Evolutionary conservation across 2,888 invertebrate species (phyloP), one percentile per base, ranked within the genome.

Genomic region (Hirtodrosophila confusa): DNA sequence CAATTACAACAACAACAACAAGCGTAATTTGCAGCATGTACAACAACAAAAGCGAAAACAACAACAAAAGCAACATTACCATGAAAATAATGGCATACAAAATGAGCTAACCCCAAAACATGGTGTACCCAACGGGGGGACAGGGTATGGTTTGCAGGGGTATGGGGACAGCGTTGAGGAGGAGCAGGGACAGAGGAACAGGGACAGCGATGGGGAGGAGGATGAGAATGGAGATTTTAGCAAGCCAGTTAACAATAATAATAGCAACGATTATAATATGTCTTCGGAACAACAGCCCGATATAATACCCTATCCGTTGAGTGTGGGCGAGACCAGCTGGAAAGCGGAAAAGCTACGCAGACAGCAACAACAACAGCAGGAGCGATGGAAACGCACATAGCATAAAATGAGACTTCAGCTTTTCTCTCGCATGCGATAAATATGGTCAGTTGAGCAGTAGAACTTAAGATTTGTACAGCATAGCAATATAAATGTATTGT

Each of bases 301-400:
- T 67, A 89, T 89, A 23, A 90, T 89, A 83, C 89, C 89, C 61
- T 89, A 89, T 84, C 90, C 89, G 41, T 70, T 88, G 39, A 66
- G 85, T 53, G 80, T 86, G 57, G 88, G 78, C 47, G 77, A 75
- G 66, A 82, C 76, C 48, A 80, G 75, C 61, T 86, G 66, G 87
- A 73, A 63, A 53, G 74, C 73, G 58, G 80, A 75, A 27, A 84
- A 80, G 27, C 65, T 55, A 11, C 75, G 72, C 9, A 55, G 71
- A 48, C 50, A 80, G 51, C 58, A 70, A 27, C 37, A 62, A 40
- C 41, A 45, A 9, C 31, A 45, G 45, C 39, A 43, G 41, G 33
- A 48, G 43, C 64, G 56, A 11, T 75, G 75, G 77, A 68, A 68
- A 65, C 77, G 67, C 66, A 83, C 87, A 85, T 88, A 84, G 77